These are phyloP conservation scores for Maccullochella peelii DNA, from an alignment of 2,113 vertebrate species.

Conservation along the genomic window DNA sequence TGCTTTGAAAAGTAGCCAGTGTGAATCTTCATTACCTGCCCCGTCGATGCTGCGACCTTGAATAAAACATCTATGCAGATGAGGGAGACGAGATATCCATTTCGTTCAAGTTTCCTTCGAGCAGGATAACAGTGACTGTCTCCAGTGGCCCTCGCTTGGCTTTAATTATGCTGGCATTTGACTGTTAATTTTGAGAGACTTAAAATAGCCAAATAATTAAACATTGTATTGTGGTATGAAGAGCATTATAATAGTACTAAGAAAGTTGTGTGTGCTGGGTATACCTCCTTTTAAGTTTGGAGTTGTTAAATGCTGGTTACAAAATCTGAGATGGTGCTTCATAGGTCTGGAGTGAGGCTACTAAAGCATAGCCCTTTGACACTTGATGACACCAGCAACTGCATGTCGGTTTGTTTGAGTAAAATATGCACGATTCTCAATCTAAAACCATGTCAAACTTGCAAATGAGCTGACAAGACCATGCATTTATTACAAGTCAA, in stretches of 20 bases:
- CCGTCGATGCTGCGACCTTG: slow-evolving; percentile 78
- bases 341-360: not conserved
- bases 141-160: slow-evolving; percentile 14
- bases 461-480: not conserved
- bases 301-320: not conserved
- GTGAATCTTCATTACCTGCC: slow-evolving; percentile 78
- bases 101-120: slow-evolving; percentile 47
- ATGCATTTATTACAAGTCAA: not conserved
- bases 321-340: not conserved
- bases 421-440: not conserved
- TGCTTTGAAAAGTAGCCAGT: slow-evolving; percentile 75
- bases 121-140: slow-evolving; percentile 13
- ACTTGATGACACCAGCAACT: not conserved
- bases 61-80: slow-evolving; percentile 76
- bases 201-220: slow-evolving; percentile 37
- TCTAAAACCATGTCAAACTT: not conserved
- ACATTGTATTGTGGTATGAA: slow-evolving; percentile 6
- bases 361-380: not conserved
- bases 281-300: not conserved
- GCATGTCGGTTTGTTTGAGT: not conserved
- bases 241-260: not conserved
- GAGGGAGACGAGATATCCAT: slow-evolving; percentile 61
- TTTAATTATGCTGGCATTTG: slow-evolving; percentile 44
- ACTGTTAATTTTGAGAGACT: slow-evolving; percentile 34
- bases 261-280: not conserved